Conservation (phyloP, 1,140 invertebrate genomes). For the Drosophila sechellia region DNA sequence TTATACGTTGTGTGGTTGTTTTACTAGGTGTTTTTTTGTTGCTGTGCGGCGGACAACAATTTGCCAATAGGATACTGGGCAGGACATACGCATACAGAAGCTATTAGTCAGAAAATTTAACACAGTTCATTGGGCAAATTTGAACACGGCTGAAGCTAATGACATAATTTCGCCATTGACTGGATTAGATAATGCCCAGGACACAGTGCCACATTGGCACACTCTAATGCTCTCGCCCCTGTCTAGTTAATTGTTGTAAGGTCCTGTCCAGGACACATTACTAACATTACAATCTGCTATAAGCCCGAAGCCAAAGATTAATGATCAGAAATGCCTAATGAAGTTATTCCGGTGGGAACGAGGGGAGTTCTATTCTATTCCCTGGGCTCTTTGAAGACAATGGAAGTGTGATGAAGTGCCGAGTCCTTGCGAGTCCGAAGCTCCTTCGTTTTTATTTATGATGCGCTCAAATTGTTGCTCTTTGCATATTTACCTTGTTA, state of each 20-base stretch:
- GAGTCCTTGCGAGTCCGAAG: constrained; percentile 19
- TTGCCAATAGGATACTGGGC: constrained; percentile 38
- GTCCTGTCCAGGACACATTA: constrained; percentile 46
- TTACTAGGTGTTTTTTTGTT: constrained; percentile 6
- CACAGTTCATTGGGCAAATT: constrained; percentile 76
- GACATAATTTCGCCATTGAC: constrained; percentile 73
- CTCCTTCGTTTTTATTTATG: constrained; percentile 66
- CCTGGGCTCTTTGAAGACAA: constrained; percentile 6
- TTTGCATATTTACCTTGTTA: constrained; percentile 77
- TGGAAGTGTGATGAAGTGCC: constrained; percentile 23
- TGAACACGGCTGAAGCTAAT: constrained; percentile 63
- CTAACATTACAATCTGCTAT: constrained; percentile 44
- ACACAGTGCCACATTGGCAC: constrained; percentile 12
- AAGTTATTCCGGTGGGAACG: constrained; percentile 16
- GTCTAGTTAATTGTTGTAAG: constrained; percentile 60
- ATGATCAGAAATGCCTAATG: constrained; percentile 70
- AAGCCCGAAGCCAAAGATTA: constrained; percentile 55
- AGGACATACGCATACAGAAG: constrained; percentile 54
- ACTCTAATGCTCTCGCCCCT: background rate
- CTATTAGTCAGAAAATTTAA: constrained; percentile 76
- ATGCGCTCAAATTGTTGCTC: constrained; percentile 58
- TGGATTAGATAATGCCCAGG: constrained; percentile 57
- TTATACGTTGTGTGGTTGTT: constrained; percentile 41
- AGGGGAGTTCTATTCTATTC: background rate
- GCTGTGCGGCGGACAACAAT: constrained; percentile 25